These are phyloP conservation scores for Mesoclemmys tuberculata DNA, from an alignment of 2,113 vertebrate species.

Conservation along the genomic window DNA sequence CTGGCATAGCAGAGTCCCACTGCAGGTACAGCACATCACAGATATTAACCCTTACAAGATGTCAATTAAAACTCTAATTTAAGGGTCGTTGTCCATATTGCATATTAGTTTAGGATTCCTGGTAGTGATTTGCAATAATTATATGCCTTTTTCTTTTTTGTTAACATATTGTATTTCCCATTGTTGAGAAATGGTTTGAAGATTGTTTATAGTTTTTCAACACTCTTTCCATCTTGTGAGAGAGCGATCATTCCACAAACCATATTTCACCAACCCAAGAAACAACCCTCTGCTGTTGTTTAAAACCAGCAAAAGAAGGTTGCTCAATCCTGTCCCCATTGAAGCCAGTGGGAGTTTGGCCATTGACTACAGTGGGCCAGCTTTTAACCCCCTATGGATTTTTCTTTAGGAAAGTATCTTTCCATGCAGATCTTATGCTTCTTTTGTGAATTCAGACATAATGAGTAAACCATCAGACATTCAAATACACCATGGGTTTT, in stretches of 20 bases:
- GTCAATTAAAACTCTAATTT: background rate
- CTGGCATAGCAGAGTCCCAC: background rate
- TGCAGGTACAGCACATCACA: background rate
- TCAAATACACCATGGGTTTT: background rate
- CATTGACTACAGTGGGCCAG: background rate
- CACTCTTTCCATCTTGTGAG: background rate
- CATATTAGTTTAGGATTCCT: background rate
- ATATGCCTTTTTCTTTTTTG: background rate
- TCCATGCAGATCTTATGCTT: background rate
- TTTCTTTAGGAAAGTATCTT: background rate
- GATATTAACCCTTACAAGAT: background rate
- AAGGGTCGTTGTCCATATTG: background rate
- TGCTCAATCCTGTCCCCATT: background rate
- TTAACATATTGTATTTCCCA: background rate
- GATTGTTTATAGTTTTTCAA: accelerated
- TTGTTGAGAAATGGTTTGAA: background rate
- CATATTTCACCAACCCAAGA: background rate
- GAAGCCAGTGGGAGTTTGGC: background rate
- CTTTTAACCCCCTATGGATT: accelerated
- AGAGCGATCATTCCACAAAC: background rate
- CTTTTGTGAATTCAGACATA: background rate
- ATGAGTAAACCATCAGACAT: background rate
- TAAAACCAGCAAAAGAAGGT: background rate
- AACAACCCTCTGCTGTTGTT: background rate
- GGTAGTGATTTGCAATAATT: background rate